phyloP scores from a whole-genome alignment of 2,113 vertebrate genomes.

The Thinocorus orbignyianus region DNA sequence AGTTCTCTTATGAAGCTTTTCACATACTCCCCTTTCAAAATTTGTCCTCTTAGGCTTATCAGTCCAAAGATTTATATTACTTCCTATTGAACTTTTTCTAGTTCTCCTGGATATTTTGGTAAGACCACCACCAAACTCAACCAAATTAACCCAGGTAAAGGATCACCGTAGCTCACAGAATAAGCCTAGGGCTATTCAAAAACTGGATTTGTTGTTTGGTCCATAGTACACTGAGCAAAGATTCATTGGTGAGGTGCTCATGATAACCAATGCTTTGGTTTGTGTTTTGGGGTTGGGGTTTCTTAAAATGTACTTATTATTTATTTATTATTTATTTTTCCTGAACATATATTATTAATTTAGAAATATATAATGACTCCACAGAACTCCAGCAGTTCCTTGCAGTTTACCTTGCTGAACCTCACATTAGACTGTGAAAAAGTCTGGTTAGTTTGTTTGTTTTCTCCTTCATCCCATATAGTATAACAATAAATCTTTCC shows the following conservation, averaged over 20 bases:
- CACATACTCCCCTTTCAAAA: background rate
- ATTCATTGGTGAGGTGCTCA: background rate
- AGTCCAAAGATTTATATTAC: background rate
- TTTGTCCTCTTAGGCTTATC: background rate
- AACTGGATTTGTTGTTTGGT: background rate
- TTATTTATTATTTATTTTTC: background rate
- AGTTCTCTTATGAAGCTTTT: background rate
- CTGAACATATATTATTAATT: background rate
- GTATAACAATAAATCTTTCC: background rate
- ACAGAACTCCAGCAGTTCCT: background rate
- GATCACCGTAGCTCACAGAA: background rate
- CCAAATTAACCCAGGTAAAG: background rate
- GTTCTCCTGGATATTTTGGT: background rate
- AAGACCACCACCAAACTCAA: background rate
- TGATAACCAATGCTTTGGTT: background rate
- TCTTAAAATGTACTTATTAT: no score
- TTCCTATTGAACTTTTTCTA: background rate
- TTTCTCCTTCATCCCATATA: background rate
- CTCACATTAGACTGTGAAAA: background rate
- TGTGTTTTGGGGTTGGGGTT: background rate
- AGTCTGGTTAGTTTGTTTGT: background rate
- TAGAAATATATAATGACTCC: background rate
- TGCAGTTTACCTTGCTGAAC: background rate
- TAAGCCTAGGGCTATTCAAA: background rate
- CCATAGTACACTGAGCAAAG: background rate